Evolutionary conservation across 2,888 invertebrate genomes (phyloP).

Genomic region (Operophtera brumata): DNA sequence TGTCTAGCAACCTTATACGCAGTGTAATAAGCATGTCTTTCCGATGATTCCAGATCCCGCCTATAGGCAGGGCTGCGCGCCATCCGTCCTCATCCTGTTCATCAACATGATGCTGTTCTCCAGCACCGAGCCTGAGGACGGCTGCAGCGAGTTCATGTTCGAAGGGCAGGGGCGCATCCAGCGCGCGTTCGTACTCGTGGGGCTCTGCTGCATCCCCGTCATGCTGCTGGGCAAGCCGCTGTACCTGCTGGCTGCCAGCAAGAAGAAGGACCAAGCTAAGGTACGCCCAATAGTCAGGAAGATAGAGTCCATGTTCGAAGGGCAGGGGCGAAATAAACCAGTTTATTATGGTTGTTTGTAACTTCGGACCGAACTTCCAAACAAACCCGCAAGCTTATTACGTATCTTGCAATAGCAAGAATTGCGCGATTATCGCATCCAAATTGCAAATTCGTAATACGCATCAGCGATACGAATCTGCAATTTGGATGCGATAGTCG

Average conservation of each 20-base stretch:
- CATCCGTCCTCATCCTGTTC: conserved; percentile 97
- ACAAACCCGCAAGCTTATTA: too few relatives aligned
- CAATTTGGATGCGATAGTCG: too few relatives aligned
- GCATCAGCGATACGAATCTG: too few relatives aligned
- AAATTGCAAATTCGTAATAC: too few relatives aligned
- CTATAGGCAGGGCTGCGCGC: conserved; percentile 86
- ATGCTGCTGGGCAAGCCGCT: conserved; percentile 96
- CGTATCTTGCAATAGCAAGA: too few relatives aligned
- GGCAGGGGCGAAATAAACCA: too few relatives aligned
- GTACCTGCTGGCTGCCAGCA: conserved; percentile 80
- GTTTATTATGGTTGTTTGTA: too few relatives aligned
- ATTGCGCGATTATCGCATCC: too few relatives aligned
- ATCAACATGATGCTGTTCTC: conserved; percentile 99
- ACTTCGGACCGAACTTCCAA: too few relatives aligned
- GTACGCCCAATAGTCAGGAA: conserved; percentile 1
- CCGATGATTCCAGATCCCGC: conserved; percentile 48
- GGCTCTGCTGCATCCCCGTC: conserved; percentile 93
- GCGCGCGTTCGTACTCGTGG: conserved; percentile 87
- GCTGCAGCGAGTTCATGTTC: conserved; percentile 85
- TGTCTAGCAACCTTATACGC: too few relatives aligned
- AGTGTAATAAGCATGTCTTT: too few relatives aligned
- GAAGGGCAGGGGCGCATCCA: conserved; percentile 87
- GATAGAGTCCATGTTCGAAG: too few relatives aligned
- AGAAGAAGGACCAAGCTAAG: conserved; percentile 60
- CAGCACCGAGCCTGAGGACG: conserved; percentile 57